These are phyloP conservation scores for Osmerus mordax DNA, from an alignment of 2,113 vertebrate genomes.

Conservation along the genomic window DNA sequence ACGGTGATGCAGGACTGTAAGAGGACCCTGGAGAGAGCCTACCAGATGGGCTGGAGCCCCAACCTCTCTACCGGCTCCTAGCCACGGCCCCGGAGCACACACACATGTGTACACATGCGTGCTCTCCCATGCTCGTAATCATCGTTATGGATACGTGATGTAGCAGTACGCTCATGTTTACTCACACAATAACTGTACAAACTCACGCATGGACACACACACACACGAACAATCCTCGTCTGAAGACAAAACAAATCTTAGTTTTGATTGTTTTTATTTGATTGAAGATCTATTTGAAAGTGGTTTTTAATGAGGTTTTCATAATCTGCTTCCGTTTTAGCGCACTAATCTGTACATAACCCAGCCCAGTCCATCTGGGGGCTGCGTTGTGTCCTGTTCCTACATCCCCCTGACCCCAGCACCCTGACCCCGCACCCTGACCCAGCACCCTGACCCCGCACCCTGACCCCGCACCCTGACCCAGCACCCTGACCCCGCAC, in stretches of 20 bases:
- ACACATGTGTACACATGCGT: not conserved
- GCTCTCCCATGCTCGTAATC: not conserved
- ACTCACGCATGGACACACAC: not conserved
- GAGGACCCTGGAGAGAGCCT: constrained; percentile 95
- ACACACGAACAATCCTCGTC: constrained; percentile 15
- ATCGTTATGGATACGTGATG: not conserved
- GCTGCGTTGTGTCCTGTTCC: no score
- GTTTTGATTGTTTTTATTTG: no score
- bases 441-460: no score
- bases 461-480: no score
- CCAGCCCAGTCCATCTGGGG: no score
- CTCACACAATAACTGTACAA: not conserved
- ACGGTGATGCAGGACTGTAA: constrained; percentile 99
- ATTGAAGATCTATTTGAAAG: not conserved
- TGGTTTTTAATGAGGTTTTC: constrained; percentile 16
- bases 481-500: no score
- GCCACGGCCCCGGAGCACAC: constrained; percentile 42
- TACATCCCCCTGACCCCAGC: no score
- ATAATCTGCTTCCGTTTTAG: not conserved
- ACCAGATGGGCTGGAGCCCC: constrained; percentile 99
- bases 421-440: no score
- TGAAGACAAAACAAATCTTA: constrained; percentile 7
- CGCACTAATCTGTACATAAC: no score
- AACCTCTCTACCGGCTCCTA: constrained; percentile 87
- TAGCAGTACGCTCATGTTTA: not conserved